Evolutionary conservation across 2,888 invertebrate genomes (phyloP).

Genomic region (Cyrtodaria siliqua): DNA sequence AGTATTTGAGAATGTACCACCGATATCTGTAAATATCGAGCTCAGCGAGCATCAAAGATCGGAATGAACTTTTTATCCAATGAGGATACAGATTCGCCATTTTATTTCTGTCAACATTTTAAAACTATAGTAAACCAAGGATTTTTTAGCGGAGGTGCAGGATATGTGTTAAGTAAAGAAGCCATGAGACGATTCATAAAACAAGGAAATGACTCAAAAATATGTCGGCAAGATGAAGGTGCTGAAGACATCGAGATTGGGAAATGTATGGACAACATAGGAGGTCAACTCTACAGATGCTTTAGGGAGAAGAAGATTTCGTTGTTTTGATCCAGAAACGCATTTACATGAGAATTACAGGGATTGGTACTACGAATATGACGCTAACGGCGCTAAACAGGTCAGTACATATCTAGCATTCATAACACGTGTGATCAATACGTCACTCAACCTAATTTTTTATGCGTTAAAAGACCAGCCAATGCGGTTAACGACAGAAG

Average conservation of each 20-base stretch:
- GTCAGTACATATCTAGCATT: too few relatives aligned
- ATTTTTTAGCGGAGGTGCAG: slow-evolving; percentile 88
- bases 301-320: slow-evolving; percentile 80
- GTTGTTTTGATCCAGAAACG: slow-evolving; percentile 80
- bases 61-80: slow-evolving; percentile 90
- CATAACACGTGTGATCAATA: too few relatives aligned
- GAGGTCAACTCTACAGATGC: slow-evolving; percentile 79
- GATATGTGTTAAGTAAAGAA: slow-evolving; percentile 96
- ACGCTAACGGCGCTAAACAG: slow-evolving; percentile 79
- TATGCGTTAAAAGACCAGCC: too few relatives aligned
- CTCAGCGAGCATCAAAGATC: too few relatives aligned
- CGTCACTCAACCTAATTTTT: too few relatives aligned
- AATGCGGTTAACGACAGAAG: too few relatives aligned
- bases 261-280: slow-evolving; percentile 80
- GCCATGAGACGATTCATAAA: slow-evolving; percentile 91
- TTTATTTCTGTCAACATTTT: slow-evolving; percentile 90
- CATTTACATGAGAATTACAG: slow-evolving; percentile 81
- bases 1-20: too few relatives aligned
- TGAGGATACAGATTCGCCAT: slow-evolving; percentile 89
- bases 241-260: slow-evolving; percentile 84
- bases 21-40: too few relatives aligned
- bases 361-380: slow-evolving; percentile 81
- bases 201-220: slow-evolving; percentile 83
- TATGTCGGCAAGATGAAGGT: slow-evolving; percentile 76
- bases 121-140: slow-evolving; percentile 81